Base-by-base conservation (phyloP, 2,888 invertebrate genomes). In the Octodonta nipae region DNA sequence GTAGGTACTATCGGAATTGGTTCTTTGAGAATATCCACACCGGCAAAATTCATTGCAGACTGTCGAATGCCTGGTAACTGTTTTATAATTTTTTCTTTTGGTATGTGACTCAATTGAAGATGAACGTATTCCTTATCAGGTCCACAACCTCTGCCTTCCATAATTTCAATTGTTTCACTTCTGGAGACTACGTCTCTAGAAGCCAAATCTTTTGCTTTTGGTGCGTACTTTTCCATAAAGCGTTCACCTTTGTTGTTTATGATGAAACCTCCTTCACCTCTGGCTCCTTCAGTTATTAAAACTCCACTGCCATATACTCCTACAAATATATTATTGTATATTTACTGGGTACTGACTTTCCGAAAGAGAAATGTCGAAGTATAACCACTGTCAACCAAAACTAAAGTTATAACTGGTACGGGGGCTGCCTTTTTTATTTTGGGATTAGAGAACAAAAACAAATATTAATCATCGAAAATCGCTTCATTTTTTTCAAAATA, bases 221-320 rank as follows among this genome's bases (percentile, higher is more conserved):
- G 95, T 2, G 95, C 95, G 65, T 95, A 95, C 34, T 89, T 75
- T 63, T 92, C 91, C 93, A 93, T 93, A 60, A 92, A 93, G 30
- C 95, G 73, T 64, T 96, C 95, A 33, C 95, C 95, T 61, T 92
- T 81, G 26, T 79, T 76, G 66, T 96, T 96, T 31, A 93, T 74
- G 7, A 96, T 69, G 63, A 80, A 93, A 2, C 95, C 95, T 34
- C 95, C 95, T 65, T 96, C 95, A 22, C 92, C 93, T 44, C 95
- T 77, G 49, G 84, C 85, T 0, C 87, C 95, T 63, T 96, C 95
- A 1, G 96, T 96, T 37, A 96, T 92, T 33, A 96, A 70, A 51
- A 93, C 92, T 1, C 96, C 95, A 35, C 89, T 91, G 4, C 93
- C 93, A 60, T 95, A 96, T 56, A 95, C 38, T 5, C 50, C 50